Percentiles rank a stretch among this genome's conserved stretches.
Evolutionary conservation across 2,888 invertebrate species (phyloP).

Genomic region (Drosophila crucigera): DNA sequence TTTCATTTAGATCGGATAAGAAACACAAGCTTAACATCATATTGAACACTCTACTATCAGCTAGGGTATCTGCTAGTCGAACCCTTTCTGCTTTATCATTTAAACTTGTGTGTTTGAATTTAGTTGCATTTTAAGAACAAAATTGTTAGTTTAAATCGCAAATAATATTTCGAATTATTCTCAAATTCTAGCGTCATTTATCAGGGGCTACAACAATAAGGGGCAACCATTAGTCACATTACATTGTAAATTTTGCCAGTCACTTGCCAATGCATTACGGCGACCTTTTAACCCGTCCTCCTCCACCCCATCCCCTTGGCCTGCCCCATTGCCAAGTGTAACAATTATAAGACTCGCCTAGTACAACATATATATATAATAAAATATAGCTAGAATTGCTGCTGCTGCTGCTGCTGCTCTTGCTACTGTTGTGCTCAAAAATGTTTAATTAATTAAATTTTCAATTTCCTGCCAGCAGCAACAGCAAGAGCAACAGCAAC

Average conservation of each 20-base stretch:
- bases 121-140: neutral
- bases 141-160: neutral
- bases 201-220: slow-evolving; percentile 3
- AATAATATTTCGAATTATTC: slow-evolving; percentile 9
- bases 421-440: slow-evolving; percentile 61
- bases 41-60: neutral
- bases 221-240: slow-evolving; percentile 51
- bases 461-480: slow-evolving; percentile 69
- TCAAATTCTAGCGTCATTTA: slow-evolving; percentile 8
- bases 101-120: neutral
- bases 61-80: neutral
- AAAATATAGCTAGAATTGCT: slow-evolving; percentile 63
- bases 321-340: slow-evolving; percentile 9
- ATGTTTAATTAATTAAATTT: slow-evolving; percentile 82
- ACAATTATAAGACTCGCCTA: slow-evolving; percentile 66
- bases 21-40: neutral
- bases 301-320: no score
- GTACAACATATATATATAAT: slow-evolving; percentile 61
- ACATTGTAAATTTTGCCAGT: slow-evolving; percentile 51
- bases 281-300: slow-evolving; percentile 44
- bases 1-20: accelerated
- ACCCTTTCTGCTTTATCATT: neutral
- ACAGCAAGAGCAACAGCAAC: slow-evolving; percentile 41
- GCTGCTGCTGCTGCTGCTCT: slow-evolving; percentile 17
- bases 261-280: slow-evolving; percentile 60